Evolutionary conservation across 2,797 vertebrate genomes (phyloP).

Genomic region (Myiotriccus ornatus): DNA sequence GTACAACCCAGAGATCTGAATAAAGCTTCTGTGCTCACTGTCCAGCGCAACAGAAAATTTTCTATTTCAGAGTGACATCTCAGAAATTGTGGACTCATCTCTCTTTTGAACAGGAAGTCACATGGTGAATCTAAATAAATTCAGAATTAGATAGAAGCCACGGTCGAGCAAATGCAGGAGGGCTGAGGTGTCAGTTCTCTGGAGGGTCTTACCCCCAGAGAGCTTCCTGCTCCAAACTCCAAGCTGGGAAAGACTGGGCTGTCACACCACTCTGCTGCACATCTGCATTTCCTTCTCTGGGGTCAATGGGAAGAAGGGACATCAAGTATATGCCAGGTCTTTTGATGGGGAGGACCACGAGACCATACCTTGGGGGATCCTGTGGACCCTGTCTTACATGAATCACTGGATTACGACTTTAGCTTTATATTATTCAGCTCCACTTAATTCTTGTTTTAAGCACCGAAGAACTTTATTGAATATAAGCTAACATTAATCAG

Average conservation of each 20-base stretch:
- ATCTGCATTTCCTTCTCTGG: not conserved
- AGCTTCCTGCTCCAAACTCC: not conserved
- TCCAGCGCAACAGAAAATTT: not conserved
- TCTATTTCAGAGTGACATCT: not conserved
- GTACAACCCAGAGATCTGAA: not conserved
- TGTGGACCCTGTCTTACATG: not conserved
- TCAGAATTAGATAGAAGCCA: not conserved
- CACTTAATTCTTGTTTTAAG: not conserved
- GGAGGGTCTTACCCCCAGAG: not conserved
- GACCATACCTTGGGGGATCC: not conserved
- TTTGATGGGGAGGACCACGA: not conserved
- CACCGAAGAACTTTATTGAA: not conserved
- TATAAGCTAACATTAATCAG: not conserved
- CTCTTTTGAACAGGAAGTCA: not conserved
- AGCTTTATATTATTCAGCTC: not conserved
- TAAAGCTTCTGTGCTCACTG: not conserved
- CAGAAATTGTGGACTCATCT: not conserved
- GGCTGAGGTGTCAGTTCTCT: not conserved
- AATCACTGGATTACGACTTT: not conserved
- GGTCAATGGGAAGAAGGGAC: not conserved
- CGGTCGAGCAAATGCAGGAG: accelerated
- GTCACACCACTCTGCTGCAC: not conserved
- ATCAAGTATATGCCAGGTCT: not conserved
- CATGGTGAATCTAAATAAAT: not conserved
- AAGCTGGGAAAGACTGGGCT: not conserved